Percentiles rank a stretch among this genome's conserved stretches.
These are phyloP conservation scores for Salvator merianae DNA, from an alignment of 2,113 vertebrate species.

Conservation along the genomic window DNA sequence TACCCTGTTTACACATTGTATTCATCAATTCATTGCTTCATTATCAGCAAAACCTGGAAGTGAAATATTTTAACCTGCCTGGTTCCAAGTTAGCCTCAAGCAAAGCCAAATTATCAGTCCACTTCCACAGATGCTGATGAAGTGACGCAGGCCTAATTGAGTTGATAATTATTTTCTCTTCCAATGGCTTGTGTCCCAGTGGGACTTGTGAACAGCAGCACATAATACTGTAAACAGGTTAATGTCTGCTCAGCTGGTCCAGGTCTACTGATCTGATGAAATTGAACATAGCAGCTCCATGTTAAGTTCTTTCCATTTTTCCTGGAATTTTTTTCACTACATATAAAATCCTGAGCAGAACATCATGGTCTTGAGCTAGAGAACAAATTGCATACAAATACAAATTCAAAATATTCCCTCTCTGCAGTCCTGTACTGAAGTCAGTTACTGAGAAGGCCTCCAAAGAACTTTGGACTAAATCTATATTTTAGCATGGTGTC, in stretches of 20 bases:
- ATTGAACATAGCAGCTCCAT: slow-evolving; percentile 72
- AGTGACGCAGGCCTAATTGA: slow-evolving; percentile 44
- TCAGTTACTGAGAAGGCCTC: slow-evolving; percentile 68
- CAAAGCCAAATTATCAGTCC: slow-evolving; percentile 43
- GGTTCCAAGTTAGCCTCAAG: slow-evolving; percentile 52
- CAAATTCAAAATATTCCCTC: slow-evolving; percentile 62
- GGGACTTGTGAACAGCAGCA: slow-evolving; percentile 82
- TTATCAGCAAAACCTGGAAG: slow-evolving; percentile 56
- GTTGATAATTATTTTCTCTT: slow-evolving; percentile 59
- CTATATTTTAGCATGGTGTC: slow-evolving; percentile 90
- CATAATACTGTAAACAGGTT: slow-evolving; percentile 82
- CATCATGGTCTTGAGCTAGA: slow-evolving; percentile 55
- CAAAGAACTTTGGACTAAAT: slow-evolving; percentile 61
- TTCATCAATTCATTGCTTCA: slow-evolving; percentile 43
- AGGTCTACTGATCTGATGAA: slow-evolving; percentile 66
- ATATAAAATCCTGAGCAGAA: slow-evolving; percentile 83
- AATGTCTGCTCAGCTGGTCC: slow-evolving; percentile 63
- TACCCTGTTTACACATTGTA: slow-evolving; percentile 57
- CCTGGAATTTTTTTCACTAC: slow-evolving; percentile 69
- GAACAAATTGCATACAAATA: slow-evolving; percentile 75
- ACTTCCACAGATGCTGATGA: slow-evolving; percentile 34
- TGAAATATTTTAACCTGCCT: slow-evolving; percentile 57
- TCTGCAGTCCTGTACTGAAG: slow-evolving; percentile 64
- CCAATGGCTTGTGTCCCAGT: slow-evolving; percentile 73
- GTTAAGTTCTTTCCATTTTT: slow-evolving; percentile 73